Evolutionary conservation across 2,113 vertebrate genomes (phyloP), one percentile per base, ranked within the genome.

Genomic region (Macroglossus sobrinus): DNA sequence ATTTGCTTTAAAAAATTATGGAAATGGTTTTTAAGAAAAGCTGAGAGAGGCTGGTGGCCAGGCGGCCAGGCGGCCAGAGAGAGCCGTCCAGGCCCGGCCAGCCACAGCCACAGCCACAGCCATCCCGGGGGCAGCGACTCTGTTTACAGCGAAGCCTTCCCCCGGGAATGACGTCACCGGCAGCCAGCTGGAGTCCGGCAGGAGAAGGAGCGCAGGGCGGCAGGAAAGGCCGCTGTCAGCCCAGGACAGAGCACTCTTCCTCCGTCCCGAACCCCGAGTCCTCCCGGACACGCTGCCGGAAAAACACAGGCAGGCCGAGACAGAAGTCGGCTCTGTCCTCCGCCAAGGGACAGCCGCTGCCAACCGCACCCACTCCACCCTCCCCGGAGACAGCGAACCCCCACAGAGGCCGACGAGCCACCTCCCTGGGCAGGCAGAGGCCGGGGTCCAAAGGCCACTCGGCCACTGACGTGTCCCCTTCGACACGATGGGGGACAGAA

Each of bases 101-200:
- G 87, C 75, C 5, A 1, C 66, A 84, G 81, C 59, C 81, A 81
- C 91, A 64, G 87, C 75, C 5, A 1, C 66, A 84, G 81, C 59
- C 81, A 81, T 55, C 93, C n/a, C 45, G 2, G 6, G 0, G 13
- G 61, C n/a, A 43, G 57, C 2, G 3, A 55, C 66, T 43, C 1
- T 97, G 95, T 94, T 96, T 89, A 88, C 76, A 74, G 50, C 81
- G 64, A 15, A 82, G 75, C 64, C 66, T 45, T 35, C 78, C 82
- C 89, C 33, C 9, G 68, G 75, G 75, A 43, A 76, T 63, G 90
- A 94, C 1, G 3, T 92, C 94, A 95, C 47, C 64, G 4, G 28
- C 0, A 72, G 40, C 38, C 43, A 74, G 91, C 93, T 55, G 63
- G 91, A 84, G 43, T 79, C 35, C 16, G 86, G 55, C 40, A 6